Evolutionary conservation across 2,797 vertebrate species (phyloP).

Genomic region (Bradypodion ventrale): DNA sequence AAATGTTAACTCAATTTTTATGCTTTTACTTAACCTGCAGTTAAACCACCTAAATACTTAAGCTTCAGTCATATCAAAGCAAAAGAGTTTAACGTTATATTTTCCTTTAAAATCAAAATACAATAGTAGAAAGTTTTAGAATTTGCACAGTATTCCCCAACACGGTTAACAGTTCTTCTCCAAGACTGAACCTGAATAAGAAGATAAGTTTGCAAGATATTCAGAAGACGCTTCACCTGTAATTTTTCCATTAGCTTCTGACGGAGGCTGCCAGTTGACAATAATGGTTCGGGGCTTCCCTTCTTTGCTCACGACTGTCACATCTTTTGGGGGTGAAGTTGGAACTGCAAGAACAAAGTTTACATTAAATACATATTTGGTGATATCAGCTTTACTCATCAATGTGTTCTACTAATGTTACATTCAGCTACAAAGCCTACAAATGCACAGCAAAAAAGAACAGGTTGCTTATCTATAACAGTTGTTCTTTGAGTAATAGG

Average conservation of each 20-base stretch:
- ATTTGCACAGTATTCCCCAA: not conserved
- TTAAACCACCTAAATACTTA: not conserved
- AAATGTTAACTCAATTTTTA: not conserved
- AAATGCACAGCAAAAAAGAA: fast-evolving
- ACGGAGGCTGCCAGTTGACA: constrained; percentile 98
- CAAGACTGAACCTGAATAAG: not conserved
- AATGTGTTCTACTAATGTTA: not conserved
- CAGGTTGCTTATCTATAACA: not conserved
- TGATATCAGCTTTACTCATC: not conserved
- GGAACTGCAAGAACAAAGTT: constrained; percentile 80
- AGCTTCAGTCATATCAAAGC: not conserved
- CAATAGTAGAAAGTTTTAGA: not conserved
- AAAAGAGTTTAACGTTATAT: not conserved
- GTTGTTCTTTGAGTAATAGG: no score
- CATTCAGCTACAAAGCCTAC: not conserved
- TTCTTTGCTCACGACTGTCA: constrained; percentile 98
- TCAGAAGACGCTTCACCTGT: constrained; percentile 80
- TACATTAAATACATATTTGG: not conserved
- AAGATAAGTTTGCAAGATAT: not conserved
- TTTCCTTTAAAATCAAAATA: not conserved
- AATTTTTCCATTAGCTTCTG: constrained; percentile 98
- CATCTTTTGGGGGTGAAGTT: constrained; percentile 96
- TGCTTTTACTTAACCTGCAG: not conserved
- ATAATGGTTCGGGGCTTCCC: constrained; percentile 97
- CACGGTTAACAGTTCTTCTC: not conserved